Base-by-base conservation (phyloP, 2,797 vertebrate genomes). In the Streptopelia turtur region DNA sequence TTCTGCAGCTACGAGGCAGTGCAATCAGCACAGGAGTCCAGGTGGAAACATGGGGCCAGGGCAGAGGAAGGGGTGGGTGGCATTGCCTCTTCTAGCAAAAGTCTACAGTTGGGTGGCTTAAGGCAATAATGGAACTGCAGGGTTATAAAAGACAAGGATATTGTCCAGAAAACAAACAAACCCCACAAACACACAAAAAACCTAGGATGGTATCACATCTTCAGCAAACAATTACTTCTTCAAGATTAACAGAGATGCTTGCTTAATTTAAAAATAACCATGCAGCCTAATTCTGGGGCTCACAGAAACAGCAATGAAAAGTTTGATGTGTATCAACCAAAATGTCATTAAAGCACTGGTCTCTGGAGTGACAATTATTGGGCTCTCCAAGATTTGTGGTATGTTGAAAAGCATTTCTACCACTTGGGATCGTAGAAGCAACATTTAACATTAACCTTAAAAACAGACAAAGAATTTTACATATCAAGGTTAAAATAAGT, bases 391-490 rank as follows among this genome's bases (percentile, higher is more conserved):
- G 16, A 57, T 24, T 4, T 63, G 75, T 37, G 15, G 47, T 66
- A 45, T 89, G 88, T 37, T 63, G 47, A 64, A 96, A 94, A 92
- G 52, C 25, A 74, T 68, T 89, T 92, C 50, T 84, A 75, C 49
- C 30, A 18, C 33, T 57, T 65, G 43, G 14, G 45, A 93, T 37
- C 70, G 39, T 35, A 95, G 95, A 90, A 70, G 22, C 28, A 91
- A 47, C 60, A 28, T 31, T 59, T 93, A 87, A 84, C 50, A 64
- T 27, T 65, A 94, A 83, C 3, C 13, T 80, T 83, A 79, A 89
- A 90, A 83, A n/a, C 7, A 70, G n/a, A 35, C 6, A 56, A 66
- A 61, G 4, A 55, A 31, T 59, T 80, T 91, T 69, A 90, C 20
- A 76, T 0, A 27, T 6, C 24, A 91, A 76, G 10, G 23, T 79